Percentiles rank a stretch among this genome's conserved stretches.
These are phyloP conservation scores for Phaonia tiefii DNA, from an alignment of 2,888 invertebrate genomes.

Conservation along the genomic window DNA sequence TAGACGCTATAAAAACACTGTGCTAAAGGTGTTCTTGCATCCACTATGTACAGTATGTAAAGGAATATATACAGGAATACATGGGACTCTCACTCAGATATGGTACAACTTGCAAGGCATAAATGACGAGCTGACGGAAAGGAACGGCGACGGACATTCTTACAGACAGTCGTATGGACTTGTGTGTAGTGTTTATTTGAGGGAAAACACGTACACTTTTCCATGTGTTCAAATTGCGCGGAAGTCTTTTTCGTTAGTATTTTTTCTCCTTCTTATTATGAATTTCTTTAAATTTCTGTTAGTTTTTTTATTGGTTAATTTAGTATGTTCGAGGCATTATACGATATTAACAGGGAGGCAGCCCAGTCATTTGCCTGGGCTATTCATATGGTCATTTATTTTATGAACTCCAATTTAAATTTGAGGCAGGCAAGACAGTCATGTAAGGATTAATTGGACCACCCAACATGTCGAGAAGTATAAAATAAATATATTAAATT, in stretches of 20 bases:
- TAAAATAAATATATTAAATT: background rate
- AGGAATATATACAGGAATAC: too few species aligned
- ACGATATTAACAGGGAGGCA: background rate
- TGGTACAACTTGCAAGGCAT: background rate
- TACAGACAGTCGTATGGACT: too few species aligned
- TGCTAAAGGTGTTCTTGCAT: too few species aligned
- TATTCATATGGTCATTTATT: conserved; percentile 28
- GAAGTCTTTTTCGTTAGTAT: conserved; percentile 48
- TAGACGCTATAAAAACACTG: too few species aligned
- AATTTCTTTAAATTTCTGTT: conserved; percentile 40
- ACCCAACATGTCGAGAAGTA: conserved; percentile 17
- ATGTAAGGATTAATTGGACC: conserved; percentile 43
- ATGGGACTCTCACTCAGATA: too few species aligned
- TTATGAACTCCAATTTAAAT: conserved; percentile 34
- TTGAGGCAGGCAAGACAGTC: conserved; percentile 6
- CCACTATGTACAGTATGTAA: too few species aligned
- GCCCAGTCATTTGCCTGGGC: too few species aligned
- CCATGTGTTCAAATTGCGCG: conserved; percentile 44
- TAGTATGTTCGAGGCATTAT: conserved; percentile 12
- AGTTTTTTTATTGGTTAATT: conserved; percentile 57
- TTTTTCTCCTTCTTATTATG: conserved; percentile 1
- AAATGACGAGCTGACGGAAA: background rate
- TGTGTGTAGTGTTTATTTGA: conserved; percentile 11
- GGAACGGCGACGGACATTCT: too few species aligned
- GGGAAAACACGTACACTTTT: conserved; percentile 48